Percentiles rank a stretch among this genome's conserved stretches.
These are phyloP conservation scores for Euwallacea fornicatus DNA, from an alignment of 1,140 invertebrate species.

Conservation along the genomic window DNA sequence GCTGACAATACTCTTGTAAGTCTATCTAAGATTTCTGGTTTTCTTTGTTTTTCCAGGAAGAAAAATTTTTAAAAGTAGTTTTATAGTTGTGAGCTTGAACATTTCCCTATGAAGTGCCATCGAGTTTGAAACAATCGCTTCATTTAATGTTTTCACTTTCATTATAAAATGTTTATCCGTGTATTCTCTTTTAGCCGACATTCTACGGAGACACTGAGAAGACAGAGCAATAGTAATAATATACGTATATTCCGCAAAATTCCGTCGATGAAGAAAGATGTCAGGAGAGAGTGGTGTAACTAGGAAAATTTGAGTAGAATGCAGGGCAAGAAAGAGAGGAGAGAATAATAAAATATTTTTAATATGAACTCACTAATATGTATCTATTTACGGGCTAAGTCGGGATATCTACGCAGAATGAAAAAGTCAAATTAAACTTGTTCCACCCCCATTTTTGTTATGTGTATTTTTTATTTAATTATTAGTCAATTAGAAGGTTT, in stretches of 20 bases:
- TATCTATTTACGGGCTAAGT: slow-evolving; percentile 9
- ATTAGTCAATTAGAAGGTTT: too few species aligned
- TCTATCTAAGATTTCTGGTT: not conserved
- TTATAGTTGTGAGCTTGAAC: too few species aligned
- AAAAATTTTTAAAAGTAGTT: not conserved
- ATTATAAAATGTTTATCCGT: slow-evolving; percentile 4
- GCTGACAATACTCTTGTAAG: slow-evolving; percentile 41
- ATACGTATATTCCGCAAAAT: slow-evolving; percentile 8
- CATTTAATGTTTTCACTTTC: not conserved
- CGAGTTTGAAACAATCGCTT: too few species aligned
- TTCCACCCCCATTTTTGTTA: too few species aligned
- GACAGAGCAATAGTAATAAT: slow-evolving; percentile 51
- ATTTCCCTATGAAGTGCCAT: too few species aligned
- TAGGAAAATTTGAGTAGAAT: not conserved
- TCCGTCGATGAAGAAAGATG: slow-evolving; percentile 16
- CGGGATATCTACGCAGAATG: not conserved
- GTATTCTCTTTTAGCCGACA: slow-evolving; percentile 58
- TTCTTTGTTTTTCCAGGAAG: slow-evolving; percentile 7
- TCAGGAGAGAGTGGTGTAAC: not conserved
- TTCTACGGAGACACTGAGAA: slow-evolving; percentile 67
- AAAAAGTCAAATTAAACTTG: too few species aligned
- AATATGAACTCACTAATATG: slow-evolving; percentile 39
- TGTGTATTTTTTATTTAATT: too few species aligned
- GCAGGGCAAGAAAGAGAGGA: slow-evolving; percentile 7
- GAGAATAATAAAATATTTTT: slow-evolving; percentile 42